Conservation (phyloP, 2,888 invertebrate species). For the Doris montereyensis region DNA sequence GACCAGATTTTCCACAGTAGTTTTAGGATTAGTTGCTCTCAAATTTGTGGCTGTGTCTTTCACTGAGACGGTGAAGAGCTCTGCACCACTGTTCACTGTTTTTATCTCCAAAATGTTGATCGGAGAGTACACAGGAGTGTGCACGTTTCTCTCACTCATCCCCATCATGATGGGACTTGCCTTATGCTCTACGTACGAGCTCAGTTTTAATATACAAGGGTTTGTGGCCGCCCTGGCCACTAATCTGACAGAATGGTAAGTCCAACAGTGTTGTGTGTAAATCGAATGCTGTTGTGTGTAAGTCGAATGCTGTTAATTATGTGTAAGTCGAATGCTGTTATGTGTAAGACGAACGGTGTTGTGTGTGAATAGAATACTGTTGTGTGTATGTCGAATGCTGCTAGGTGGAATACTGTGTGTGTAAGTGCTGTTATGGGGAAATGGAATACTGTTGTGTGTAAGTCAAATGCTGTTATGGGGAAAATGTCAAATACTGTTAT, state of each 20-base stretch:
- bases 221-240: slow-evolving; percentile 84
- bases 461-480: background rate
- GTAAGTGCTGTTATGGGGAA: no score
- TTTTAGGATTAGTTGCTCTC: slow-evolving; percentile 82
- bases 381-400: background rate
- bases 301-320: background rate
- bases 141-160: slow-evolving; percentile 81
- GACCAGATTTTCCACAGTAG: slow-evolving; percentile 81
- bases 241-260: slow-evolving; percentile 83
- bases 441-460: slow-evolving; percentile 41
- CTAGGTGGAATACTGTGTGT: no score
- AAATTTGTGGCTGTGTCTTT: slow-evolving; percentile 87
- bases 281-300: background rate
- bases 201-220: slow-evolving; percentile 82
- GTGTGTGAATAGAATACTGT: background rate
- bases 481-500: no score
- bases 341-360: slow-evolving; percentile 68
- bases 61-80: slow-evolving; percentile 86
- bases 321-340: no score
- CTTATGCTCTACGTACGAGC: slow-evolving; percentile 83
- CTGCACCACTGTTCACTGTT: slow-evolving; percentile 85
- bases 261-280: slow-evolving; percentile 11
- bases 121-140: slow-evolving; percentile 69
- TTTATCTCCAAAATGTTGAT: slow-evolving; percentile 76
- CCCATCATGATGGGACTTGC: slow-evolving; percentile 86